These are phyloP conservation scores for Oryctes rhinoceros DNA, from an alignment of 1,140 invertebrate species.

Conservation along the genomic window DNA sequence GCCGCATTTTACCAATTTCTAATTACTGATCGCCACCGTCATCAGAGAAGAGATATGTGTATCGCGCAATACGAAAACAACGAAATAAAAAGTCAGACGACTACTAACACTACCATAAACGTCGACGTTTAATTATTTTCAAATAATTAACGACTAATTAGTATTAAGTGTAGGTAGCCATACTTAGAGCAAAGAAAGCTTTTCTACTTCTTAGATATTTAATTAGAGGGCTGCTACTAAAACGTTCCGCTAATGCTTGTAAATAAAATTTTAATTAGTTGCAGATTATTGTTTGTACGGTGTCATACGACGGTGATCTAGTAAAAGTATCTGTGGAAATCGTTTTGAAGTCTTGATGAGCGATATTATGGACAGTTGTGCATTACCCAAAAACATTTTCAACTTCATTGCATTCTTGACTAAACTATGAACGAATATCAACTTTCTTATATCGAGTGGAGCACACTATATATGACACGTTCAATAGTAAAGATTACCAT, in stretches of 20 bases:
- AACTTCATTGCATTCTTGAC: too few species aligned
- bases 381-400: too few species aligned
- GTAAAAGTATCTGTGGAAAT: too few species aligned
- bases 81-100: background rate
- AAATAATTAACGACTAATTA: constrained; percentile 25
- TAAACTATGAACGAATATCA: too few species aligned
- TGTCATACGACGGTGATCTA: background rate
- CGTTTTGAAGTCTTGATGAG: too few species aligned
- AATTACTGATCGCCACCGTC: background rate
- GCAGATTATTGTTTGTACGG: background rate
- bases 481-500: too few species aligned
- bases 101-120: constrained; percentile 17
- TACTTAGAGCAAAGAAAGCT: background rate
- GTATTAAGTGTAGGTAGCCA: background rate
- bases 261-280: constrained; percentile 11
- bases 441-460: too few species aligned
- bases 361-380: too few species aligned
- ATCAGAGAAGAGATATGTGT: background rate
- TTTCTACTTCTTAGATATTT: constrained; percentile 20
- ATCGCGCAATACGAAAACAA: background rate
- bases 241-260: background rate
- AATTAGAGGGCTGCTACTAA: constrained; percentile 2
- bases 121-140: constrained; percentile 23
- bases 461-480: too few species aligned
- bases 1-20: constrained; percentile 13